Evolutionary conservation across 2,113 vertebrate genomes (phyloP), one percentile per base, ranked within the genome.

Genomic region (Xiphophorus hellerii): DNA sequence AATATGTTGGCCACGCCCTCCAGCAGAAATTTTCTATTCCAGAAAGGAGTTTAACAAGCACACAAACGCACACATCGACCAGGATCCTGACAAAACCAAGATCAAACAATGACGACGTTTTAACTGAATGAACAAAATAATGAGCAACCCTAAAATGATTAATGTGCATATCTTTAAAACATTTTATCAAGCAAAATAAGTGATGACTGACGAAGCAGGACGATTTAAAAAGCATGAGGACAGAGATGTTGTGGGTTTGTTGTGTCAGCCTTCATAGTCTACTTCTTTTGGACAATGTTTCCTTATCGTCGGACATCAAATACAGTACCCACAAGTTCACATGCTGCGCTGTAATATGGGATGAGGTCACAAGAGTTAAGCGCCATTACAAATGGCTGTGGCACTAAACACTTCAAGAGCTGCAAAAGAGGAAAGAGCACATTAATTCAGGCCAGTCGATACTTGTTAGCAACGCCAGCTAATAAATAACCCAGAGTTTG

Each of bases 351-450:
- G 54, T 62, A 81, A 79, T 74, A 28, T 42, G 71, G 62, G 60
- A 27, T 94, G 93, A 95, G 92, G 94, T 96, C 95, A 95, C 89
- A 87, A 83, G 84, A n/a, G 83, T 60, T 63, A 88, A 86, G 68
- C 77, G 76, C 71, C 87, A 81, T 94, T 92, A 91, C 82, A 90
- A 78, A 71, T 63, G 88, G 90, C 91, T 88, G 91, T 92, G 89
- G 91, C 91, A 87, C 84, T 86, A 81, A 93, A 94, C 69, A 89
- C 88, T 81, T 92, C 85, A 89, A 78, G 76, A 76, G 81, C 68
- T 74, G 62, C 73, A 74, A 82, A 79, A 80, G 71, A 84, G 74
- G 70, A 77, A 83, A 85, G 87, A 91, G 76, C 85, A 27, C 78
- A 83, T 88, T 90, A 91, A 91, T 91, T 93, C 89, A 90, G 78